Evolutionary conservation across 2,797 vertebrate genomes (phyloP).

Genomic region (Syngnathus rostellatus): DNA sequence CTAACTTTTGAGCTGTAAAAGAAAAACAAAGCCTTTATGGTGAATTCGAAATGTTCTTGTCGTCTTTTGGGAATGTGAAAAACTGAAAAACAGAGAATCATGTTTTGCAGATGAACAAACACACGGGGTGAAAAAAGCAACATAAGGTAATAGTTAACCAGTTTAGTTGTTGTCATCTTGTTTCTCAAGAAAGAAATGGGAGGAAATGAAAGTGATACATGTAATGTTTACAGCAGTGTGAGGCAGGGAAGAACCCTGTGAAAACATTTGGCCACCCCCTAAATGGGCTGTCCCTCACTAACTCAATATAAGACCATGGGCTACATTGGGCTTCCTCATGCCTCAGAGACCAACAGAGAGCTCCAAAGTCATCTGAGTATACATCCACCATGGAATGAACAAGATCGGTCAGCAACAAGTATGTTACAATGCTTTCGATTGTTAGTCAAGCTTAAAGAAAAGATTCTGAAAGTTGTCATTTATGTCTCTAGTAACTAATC

Average conservation of each 20-base stretch:
- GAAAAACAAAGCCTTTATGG: not conserved
- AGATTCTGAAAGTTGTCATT: not conserved
- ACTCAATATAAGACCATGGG: constrained; percentile 47
- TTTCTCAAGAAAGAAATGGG: not conserved
- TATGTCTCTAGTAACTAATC: not conserved
- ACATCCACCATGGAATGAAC: constrained; percentile 42
- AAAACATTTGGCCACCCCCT: constrained; percentile 42
- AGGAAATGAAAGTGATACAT: not conserved
- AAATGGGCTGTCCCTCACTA: constrained; percentile 51
- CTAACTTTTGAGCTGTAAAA: not conserved
- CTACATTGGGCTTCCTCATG: constrained; percentile 12
- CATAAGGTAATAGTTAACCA: not conserved
- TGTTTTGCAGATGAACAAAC: not conserved
- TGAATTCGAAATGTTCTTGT: not conserved
- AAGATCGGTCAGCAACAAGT: constrained; percentile 11
- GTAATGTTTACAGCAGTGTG: constrained; percentile 18
- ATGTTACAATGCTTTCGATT: constrained; percentile 21
- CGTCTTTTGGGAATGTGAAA: not conserved
- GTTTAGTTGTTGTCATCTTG: not conserved
- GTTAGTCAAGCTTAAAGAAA: not conserved
- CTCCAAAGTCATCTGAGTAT: constrained; percentile 4
- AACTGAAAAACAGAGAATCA: not conserved
- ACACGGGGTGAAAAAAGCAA: not conserved
- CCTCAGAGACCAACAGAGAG: constrained; percentile 10
- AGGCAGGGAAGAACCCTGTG: constrained; percentile 48